Base-by-base conservation (phyloP, 2,113 vertebrate species). In the Halcyon senegalensis region DNA sequence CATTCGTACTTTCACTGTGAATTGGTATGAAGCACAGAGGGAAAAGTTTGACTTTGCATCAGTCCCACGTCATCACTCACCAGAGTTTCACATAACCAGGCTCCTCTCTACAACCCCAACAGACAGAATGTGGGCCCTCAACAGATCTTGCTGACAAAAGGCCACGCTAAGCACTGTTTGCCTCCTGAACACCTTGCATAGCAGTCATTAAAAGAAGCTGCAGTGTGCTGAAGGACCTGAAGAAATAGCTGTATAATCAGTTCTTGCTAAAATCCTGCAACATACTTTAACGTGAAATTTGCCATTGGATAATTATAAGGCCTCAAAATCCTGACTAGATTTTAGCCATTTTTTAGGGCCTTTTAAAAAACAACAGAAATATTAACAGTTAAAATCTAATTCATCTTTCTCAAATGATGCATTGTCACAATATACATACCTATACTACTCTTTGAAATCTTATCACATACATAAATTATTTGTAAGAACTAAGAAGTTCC, bases 231-330 rank as follows among this genome's bases (percentile, higher is more conserved):
- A 86, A 87, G 21, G 67, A 75, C 68, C 63, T 75, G 79, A 83
- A 88, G 68, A 95, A 80, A 81, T 6, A 81, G 39, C 82, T 83
- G 55, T 25, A 76, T 73, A 93, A 89, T 55, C 56, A 93, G 81
- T 51, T 81, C 91, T 94, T 84, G 16, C 48, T 56, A 74, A 92
- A 94, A 94, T 85, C 44, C 77, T 79, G 43, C 62, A 89, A 78
- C 24, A 13, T 60, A 90, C 67, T 92, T 87, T 79, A 58, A 84
- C 83, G 63, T 53, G 74, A 94, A 96, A 89, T 81, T 56, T 86
- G 68, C 48, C 13, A 56, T 84, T 74, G 43, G 50, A 55, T 76
- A 93, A 80, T 55, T 89, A 90, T 64, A 90, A 89, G 50, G 89
- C 35, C 55, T 81, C 87, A 84, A 89, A 58, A 90, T 58, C 39